Conservation (phyloP, 2,888 invertebrate genomes). For the Dicyrtoma fusca region DNA sequence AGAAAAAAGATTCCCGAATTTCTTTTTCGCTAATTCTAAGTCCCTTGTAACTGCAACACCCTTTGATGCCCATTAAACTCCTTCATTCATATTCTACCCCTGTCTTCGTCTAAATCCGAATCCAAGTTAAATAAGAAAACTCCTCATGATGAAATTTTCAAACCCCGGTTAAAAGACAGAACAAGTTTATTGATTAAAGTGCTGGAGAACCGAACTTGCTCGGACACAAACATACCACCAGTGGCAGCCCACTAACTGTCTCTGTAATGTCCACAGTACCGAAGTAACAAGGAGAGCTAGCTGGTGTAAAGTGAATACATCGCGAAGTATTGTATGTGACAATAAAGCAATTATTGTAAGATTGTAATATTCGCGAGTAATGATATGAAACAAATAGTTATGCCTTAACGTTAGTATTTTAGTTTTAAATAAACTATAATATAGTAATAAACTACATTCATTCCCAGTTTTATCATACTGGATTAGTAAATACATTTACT, state of each 20-base stretch:
- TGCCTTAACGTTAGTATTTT: too few relatives aligned
- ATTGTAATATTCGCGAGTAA: too few relatives aligned
- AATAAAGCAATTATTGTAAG: too few relatives aligned
- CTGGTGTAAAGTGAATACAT: neutral
- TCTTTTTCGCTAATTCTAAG: slow-evolving; percentile 71
- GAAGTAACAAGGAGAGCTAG: too few relatives aligned
- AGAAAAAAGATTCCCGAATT: slow-evolving; percentile 62
- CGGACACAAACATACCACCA: neutral
- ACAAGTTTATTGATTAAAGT: slow-evolving; percentile 24
- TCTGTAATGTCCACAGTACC: slow-evolving; percentile 16
- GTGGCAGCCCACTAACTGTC: slow-evolving; percentile 6
- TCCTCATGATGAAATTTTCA: neutral
- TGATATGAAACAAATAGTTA: too few relatives aligned
- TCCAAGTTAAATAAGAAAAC: neutral
- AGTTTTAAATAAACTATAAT: too few relatives aligned
- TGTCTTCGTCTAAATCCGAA: neutral
- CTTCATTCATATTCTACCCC: slow-evolving; percentile 10
- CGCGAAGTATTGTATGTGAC: too few relatives aligned
- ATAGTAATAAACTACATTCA: too few relatives aligned
- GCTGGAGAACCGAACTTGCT: slow-evolving; percentile 11
- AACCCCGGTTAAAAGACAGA: neutral
- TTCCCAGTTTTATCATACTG: too few relatives aligned
- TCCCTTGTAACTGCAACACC: slow-evolving; percentile 73
- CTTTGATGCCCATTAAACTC: slow-evolving; percentile 73
- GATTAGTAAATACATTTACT: too few relatives aligned